phyloP scores from a whole-genome alignment of 2,113 vertebrate genomes.

The Furnarius figulus region DNA sequence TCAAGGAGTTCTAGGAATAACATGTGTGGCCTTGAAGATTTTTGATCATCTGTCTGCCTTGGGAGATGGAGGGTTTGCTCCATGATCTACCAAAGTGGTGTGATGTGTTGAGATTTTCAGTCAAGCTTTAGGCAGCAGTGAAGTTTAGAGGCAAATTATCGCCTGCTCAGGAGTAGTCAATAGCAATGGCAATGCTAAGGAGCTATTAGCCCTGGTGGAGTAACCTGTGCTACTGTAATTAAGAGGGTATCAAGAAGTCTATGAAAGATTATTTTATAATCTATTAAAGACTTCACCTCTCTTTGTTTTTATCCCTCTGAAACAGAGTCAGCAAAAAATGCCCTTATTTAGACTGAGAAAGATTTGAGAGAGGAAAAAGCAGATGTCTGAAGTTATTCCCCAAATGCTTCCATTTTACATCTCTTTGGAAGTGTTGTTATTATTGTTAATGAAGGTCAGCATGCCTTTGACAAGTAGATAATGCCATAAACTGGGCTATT shows the following conservation, averaged over 20 bases:
- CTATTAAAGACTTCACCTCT: background rate
- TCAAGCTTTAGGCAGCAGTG: background rate
- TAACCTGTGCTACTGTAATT: background rate
- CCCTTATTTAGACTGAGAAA: background rate
- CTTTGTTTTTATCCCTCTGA: background rate
- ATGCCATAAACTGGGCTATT: background rate
- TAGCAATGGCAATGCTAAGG: background rate
- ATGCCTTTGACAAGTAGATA: background rate
- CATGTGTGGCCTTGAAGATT: background rate
- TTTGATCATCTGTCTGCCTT: conserved; percentile 7
- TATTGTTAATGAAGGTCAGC: background rate
- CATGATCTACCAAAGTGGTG: background rate
- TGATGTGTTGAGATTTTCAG: background rate
- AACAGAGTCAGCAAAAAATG: background rate
- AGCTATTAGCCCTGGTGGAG: background rate
- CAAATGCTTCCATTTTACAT: background rate
- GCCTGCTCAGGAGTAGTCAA: background rate
- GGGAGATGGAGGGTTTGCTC: conserved; percentile 20
- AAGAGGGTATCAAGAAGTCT: background rate
- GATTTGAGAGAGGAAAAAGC: background rate
- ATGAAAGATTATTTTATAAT: background rate
- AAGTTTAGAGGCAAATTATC: background rate
- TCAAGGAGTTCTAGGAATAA: background rate
- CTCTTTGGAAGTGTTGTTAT: background rate
- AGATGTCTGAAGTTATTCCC: background rate